Percentiles rank a stretch among this genome's conserved stretches.
phyloP scores from a whole-genome alignment of 2,888 invertebrate species.

The Molorchus minor region DNA sequence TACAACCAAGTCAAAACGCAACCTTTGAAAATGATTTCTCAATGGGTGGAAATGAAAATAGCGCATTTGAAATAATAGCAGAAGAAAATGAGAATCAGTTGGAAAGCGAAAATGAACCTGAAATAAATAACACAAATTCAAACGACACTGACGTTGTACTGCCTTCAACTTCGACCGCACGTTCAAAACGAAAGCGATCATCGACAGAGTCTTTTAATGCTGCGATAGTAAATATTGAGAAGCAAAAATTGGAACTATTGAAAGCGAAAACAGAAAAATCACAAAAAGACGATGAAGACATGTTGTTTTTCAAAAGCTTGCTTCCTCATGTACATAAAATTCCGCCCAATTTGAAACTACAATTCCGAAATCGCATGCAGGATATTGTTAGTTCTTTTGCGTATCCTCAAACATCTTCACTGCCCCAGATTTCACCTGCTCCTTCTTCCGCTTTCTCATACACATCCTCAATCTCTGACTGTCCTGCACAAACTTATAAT shows the following conservation, averaged over 20 bases:
- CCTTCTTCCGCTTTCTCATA: slow-evolving; percentile 4
- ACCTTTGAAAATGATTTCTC: not conserved
- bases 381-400: not conserved
- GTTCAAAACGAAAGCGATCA: slow-evolving; percentile 2
- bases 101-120: slow-evolving; percentile 7
- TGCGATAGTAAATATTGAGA: slow-evolving; percentile 12
- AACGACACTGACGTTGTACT: not conserved
- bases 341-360: not conserved
- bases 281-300: slow-evolving; percentile 7
- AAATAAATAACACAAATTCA: not conserved
- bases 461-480: slow-evolving; percentile 2
- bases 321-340: slow-evolving; percentile 12
- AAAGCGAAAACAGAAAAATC: slow-evolving; percentile 9
- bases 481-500: slow-evolving; percentile 2
- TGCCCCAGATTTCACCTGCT: not conserved
- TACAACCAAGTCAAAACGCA: not conserved
- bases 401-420: not conserved
- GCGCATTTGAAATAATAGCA: not conserved
- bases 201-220: slow-evolving; percentile 8
- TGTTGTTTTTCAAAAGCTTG: slow-evolving; percentile 5
- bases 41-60: not conserved
- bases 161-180: not conserved
- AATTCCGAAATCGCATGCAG: slow-evolving; percentile 6
- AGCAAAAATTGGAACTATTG: slow-evolving; percentile 16
- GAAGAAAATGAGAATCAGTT: slow-evolving; percentile 7